Base-by-base conservation (phyloP, 2,113 vertebrate genomes). In the Setophaga petechia region DNA sequence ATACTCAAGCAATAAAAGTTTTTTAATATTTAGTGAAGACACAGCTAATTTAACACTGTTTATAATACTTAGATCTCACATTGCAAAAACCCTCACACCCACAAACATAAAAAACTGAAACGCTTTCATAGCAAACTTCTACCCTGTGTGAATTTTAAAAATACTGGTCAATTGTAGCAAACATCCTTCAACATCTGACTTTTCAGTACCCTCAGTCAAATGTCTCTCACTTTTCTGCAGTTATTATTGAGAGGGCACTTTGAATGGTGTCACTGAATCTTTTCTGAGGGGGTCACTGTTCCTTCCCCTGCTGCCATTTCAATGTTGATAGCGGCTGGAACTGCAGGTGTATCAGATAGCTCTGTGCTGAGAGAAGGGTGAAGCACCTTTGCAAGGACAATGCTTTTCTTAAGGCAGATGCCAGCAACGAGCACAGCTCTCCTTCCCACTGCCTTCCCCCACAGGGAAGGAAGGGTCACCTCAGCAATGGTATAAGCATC, bases 1-100 rank as follows among this genome's bases (percentile, higher is more conserved):
- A 86, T 66, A 92, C 44, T 93, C 88, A 93, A 87, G 72, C 69
- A 90, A 89, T 74, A 87, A 65, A 90, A 89, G 85, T 5, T 82
- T 92, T 88, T 93, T 91, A 68, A 46, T 95, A 79, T 79, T 95
- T 92, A 85, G 63, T 71, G 81, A 95, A 96, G 82, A 93, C 72
- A 84, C 0, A 10, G 68, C 28, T 96, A 91, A 95, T 97, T 97
- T 92, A 95, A 90, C 86, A 90, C 49, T 49, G 55, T 63, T 92
- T 96, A 85, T 68, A 97, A 94, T 91, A 82, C 44, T 76, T 43
- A 20, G 3, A 79, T 33, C 79, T 89, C 58, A 58, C 31, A 84
- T 93, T 76, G 95, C 58, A 76, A 76, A 78, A 76, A 30, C 14
- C 2, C 12, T 20, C 55, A 66, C 25, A n/a, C 37, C 51, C 46